Evolutionary conservation across 1,140 invertebrate genomes (phyloP).

Genomic region (Aleiodes sp.): DNA sequence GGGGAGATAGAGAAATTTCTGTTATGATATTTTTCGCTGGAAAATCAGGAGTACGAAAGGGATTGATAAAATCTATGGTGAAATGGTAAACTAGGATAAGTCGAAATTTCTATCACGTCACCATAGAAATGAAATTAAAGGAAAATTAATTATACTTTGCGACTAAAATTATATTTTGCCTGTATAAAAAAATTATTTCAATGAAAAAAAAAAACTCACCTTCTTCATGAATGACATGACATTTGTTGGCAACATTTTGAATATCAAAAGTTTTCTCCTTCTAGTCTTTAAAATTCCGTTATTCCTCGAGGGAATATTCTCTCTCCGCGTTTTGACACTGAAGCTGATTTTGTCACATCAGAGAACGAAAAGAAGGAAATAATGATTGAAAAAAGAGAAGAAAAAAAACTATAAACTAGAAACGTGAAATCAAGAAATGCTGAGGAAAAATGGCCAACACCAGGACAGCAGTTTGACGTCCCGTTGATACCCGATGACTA

Average conservation of each 20-base stretch:
- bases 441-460: background rate
- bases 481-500: slow-evolving; percentile 8
- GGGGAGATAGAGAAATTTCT: too few species aligned
- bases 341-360: background rate
- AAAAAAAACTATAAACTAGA: background rate
- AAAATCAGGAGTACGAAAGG: too few species aligned
- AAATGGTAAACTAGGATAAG: too few species aligned
- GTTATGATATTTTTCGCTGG: too few species aligned
- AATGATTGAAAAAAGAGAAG: background rate
- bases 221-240: slow-evolving; percentile 86
- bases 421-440: background rate
- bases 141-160: slow-evolving; percentile 8
- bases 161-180: slow-evolving; percentile 17
- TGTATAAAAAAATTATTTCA: background rate
- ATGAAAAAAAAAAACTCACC: slow-evolving; percentile 66
- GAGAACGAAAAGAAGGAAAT: background rate
- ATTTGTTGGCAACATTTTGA: slow-evolving; percentile 77
- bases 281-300: background rate
- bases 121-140: too few species aligned
- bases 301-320: background rate
- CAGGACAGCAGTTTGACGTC: slow-evolving; percentile 24
- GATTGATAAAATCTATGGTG: too few species aligned
- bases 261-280: background rate
- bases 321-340: background rate
- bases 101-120: too few species aligned